These are phyloP conservation scores for Cavia porcellus DNA, from an alignment of 2,113 vertebrate species.

Conservation along the genomic window DNA sequence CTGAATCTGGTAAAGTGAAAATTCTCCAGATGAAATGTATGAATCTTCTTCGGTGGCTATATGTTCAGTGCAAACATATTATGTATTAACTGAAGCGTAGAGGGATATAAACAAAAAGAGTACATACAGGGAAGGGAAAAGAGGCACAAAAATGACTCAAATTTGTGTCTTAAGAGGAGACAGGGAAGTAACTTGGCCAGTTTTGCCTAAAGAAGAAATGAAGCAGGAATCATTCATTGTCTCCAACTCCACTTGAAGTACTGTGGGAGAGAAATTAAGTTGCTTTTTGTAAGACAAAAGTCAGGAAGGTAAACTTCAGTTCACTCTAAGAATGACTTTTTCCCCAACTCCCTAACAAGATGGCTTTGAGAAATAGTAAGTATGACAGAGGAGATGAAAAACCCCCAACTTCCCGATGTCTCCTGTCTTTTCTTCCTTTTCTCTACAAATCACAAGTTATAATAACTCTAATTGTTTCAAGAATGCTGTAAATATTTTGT, in stretches of 20 bases:
- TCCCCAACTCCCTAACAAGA: no score
- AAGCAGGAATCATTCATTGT: neutral
- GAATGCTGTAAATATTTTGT: neutral
- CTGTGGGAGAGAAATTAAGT: neutral
- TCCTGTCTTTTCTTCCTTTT: neutral
- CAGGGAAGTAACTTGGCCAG: neutral
- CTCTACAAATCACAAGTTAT: neutral
- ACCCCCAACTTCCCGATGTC: neutral
- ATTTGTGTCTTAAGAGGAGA: neutral
- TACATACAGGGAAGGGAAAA: neutral
- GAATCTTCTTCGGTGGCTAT: neutral
- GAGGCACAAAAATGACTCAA: neutral
- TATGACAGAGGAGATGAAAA: neutral
- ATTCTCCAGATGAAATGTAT: neutral
- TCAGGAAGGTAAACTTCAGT: neutral
- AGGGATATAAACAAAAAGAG: no score
- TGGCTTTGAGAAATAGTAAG: neutral
- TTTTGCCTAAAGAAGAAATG: neutral
- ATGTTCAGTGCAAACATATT: neutral
- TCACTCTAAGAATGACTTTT: neutral
- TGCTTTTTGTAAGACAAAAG: neutral
- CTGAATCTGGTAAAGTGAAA: neutral
- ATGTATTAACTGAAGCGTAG: neutral
- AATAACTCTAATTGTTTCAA: neutral
- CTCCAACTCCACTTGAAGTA: neutral